A percentile compares a stretch with the other conserved stretches of the same genome.
These are phyloP conservation scores for Notodonta ziczac DNA, from an alignment of 2,888 invertebrate species.

Conservation along the genomic window DNA sequence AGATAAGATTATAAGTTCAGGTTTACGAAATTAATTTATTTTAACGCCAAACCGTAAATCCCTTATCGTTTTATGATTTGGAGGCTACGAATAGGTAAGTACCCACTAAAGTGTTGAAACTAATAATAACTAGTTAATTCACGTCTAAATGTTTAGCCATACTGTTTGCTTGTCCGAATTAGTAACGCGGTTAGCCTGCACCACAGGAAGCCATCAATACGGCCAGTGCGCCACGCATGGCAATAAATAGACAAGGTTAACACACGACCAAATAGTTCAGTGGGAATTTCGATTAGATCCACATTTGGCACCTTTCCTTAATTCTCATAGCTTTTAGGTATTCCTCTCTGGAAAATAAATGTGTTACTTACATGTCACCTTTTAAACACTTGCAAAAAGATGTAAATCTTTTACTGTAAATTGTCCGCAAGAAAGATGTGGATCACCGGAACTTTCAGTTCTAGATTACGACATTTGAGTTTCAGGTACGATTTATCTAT, in stretches of 20 bases:
- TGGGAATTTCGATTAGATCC: slow-evolving; percentile 19
- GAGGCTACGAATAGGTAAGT: too few species aligned
- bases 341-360: not conserved
- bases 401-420: too few species aligned
- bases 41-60: not conserved
- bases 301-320: slow-evolving; percentile 12
- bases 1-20: not conserved
- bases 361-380: too few species aligned
- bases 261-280: slow-evolving; percentile 38
- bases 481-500: not conserved
- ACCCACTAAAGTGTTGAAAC: not conserved
- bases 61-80: too few species aligned
- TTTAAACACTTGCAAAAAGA: too few species aligned
- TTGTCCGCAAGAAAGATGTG: not conserved
- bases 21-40: not conserved
- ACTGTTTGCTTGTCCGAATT: slow-evolving; percentile 15
- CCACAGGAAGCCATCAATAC: slow-evolving; percentile 61
- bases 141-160: slow-evolving; percentile 14
- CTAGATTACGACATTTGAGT: not conserved
- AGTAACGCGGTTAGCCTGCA: slow-evolving; percentile 20
- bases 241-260: slow-evolving; percentile 55
- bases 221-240: slow-evolving; percentile 47
- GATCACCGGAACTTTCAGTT: not conserved
- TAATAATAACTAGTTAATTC: not conserved
- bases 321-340: not conserved